Evolutionary conservation across 2,888 invertebrate species (phyloP), one percentile per base, ranked within the genome.

Genomic region (Cephus pulcher): DNA sequence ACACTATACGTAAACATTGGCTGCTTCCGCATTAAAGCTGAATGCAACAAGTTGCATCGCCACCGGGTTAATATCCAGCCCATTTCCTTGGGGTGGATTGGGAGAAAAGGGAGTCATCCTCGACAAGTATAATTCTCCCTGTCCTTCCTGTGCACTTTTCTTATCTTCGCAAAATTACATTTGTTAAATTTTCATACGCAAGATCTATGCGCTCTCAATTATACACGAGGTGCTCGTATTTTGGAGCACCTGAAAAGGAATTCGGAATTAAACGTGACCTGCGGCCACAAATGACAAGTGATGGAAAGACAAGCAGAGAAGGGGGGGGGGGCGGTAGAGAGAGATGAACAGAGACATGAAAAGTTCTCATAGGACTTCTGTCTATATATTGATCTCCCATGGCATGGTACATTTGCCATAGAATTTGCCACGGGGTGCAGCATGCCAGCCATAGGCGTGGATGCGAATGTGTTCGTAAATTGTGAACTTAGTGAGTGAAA

Each of bases 1-100:
- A 56, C 0, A 23, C 56, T 56, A 56, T 23, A 56, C 56, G 2
- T 23, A 56, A 56, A 2, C 56, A 56, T 23, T 23, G 56, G 1
- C 56, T 56, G 56, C 23, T 56, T 56, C 23, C 56, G 75, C 40
- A 75, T 35, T 78, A 81, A 81, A 80, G 56, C 80, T 80, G 74
- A 75, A 80, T 79, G 83, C 86, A 83, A 84, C 82, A 86, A 85
- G 85, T 85, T 85, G 82, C 83, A 80, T 82, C 79, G 74, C 77
- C 75, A 69, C 73, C 74, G 73, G 78, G 33, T 80, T 81, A 79
- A 75, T 78, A 75, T 73, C 75, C 78, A 73, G 75, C 74, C 56
- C 73, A 56, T 56, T 56, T 56, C 23, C 56, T 56, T 56, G 23
- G 23, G 9, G 0, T 23, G 23, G 2, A 23, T 56, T 56, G 23